Evolutionary conservation across 2,888 invertebrate genomes (phyloP), one percentile per base, ranked within the genome.

Genomic region (Thymelicus acteon): DNA sequence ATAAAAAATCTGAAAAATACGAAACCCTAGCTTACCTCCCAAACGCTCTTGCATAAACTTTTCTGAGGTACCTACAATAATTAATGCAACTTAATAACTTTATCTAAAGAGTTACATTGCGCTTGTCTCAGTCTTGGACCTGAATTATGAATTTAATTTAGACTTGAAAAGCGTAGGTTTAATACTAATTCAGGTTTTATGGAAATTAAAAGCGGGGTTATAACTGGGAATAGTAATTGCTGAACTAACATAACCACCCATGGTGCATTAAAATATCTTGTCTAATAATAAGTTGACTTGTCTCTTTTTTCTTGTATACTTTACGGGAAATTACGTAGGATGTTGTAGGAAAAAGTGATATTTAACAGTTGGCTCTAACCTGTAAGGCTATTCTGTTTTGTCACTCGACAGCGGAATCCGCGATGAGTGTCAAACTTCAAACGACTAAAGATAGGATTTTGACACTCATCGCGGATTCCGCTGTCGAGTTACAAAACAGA

Each of bases 111-210:
- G 71, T 72, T 65, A 66, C 67, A 64, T 72, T 72, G 58, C 63
- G 65, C 73, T 71, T 61, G 72, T 73, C 71, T 65, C 49, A 60
- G n/a, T 67, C 54, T 52, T 31, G 61, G 75, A 76, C 79, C 82
- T 86, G 83, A 88, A 82, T 83, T 84, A 86, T 85, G 77, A 74
- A 83, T 82, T 82, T 86, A 86, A 89, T 87, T 82, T 84, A 83
- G 80, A 74, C 76, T 75, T 77, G 71, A 77, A 84, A 84, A 80
- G 82, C 82, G 75, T 83, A 80, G 81, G 83, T 81, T 85, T 88
- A 88, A 90, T 71, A 68, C 13, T 65, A 44, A 58, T 67, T 49
- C 49, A 40, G 60, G 39, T 54, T 67, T 63, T 67, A 48, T 89
- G 85, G 81, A 83, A 87, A 88, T 86, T 74, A 84, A 75, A 73